Evolutionary conservation across 2,113 vertebrate species (phyloP).

Genomic region (Melanerpes aurifrons): DNA sequence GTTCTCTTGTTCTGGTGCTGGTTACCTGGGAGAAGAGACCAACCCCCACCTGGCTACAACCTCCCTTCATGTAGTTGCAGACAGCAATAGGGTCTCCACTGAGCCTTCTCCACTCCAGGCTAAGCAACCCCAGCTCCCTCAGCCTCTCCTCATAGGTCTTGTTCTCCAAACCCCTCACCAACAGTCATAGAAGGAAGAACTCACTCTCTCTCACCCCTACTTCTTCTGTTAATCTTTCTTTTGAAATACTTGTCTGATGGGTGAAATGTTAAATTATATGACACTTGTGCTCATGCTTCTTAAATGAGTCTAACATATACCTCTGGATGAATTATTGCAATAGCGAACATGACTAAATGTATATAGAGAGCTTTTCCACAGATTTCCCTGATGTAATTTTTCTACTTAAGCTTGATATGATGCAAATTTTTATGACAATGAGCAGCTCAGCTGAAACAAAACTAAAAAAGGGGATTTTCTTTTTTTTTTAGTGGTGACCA

Average conservation of each 20-base stretch:
- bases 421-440: not conserved
- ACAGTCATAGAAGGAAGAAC: not conserved
- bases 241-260: not conserved
- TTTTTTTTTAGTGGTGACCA: not conserved
- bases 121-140: no score
- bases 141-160: no score
- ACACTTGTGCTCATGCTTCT: not conserved
- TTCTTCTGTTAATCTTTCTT: not conserved
- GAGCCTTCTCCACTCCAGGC: no score
- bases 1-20: no score
- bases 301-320: not conserved
- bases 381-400: not conserved
- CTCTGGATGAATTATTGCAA: not conserved
- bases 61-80: no score
- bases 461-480: not conserved
- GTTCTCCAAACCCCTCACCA: no score
- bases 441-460: not conserved
- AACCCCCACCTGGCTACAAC: no score
- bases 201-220: not conserved
- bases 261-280: not conserved
- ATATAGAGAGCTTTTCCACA: not conserved
- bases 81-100: no score
- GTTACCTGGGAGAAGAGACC: no score
- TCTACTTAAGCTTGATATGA: not conserved
- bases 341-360: not conserved